Evolutionary conservation across 2,888 invertebrate species (phyloP).

Genomic region (Drymonia ruficornis): DNA sequence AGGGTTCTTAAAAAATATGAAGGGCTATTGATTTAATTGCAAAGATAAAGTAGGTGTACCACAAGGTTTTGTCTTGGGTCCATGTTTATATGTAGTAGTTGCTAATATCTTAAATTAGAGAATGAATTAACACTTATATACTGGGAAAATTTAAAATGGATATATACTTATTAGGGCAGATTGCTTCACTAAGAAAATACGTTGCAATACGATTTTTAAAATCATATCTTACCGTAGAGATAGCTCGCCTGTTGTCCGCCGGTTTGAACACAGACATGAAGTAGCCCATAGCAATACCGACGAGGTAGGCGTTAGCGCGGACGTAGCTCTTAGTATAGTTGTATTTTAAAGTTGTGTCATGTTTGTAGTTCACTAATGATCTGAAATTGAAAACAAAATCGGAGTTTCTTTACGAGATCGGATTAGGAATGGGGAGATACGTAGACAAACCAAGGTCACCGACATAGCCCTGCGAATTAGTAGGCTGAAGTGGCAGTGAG

Average conservation of each 20-base stretch:
- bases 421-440: too few relatives aligned
- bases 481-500: too few relatives aligned
- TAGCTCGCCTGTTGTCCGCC: constrained; percentile 28
- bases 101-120: not conserved
- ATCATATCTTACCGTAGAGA: constrained; percentile 36
- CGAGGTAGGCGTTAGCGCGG: constrained; percentile 33
- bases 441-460: too few relatives aligned
- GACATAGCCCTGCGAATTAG: too few relatives aligned
- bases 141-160: too few relatives aligned
- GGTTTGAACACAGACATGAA: constrained; percentile 35
- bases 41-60: not conserved
- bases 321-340: constrained; percentile 30
- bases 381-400: constrained; percentile 20
- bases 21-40: not conserved
- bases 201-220: not conserved
- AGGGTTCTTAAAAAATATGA: not conserved
- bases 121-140: too few relatives aligned
- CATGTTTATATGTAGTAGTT: not conserved
- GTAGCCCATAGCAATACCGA: constrained; percentile 38
- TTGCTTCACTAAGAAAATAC: too few relatives aligned
- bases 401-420: too few relatives aligned
- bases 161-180: too few relatives aligned
- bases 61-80: not conserved
- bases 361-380: constrained; percentile 1
- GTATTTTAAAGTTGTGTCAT: constrained; percentile 10